Conservation (phyloP, 2,797 vertebrate species). For the Kryptolebias ocellatus region DNA sequence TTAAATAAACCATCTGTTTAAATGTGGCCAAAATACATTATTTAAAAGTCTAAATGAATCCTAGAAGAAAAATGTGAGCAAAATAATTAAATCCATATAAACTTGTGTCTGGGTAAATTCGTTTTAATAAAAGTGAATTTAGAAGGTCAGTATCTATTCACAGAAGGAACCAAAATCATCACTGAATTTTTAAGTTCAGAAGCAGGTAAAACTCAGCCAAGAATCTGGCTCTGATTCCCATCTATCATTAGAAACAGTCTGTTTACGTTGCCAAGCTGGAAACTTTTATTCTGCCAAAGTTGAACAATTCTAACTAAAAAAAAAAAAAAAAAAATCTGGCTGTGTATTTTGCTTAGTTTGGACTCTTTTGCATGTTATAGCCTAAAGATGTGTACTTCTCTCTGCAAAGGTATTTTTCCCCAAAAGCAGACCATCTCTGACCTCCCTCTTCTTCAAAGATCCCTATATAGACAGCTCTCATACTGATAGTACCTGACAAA, state of each 20-base stretch:
- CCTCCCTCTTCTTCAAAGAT: conserved; percentile 37
- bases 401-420: conserved; percentile 2
- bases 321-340: not conserved
- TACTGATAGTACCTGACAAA: conserved; percentile 78
- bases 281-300: conserved; percentile 43
- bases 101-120: not conserved
- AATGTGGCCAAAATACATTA: conserved; percentile 8
- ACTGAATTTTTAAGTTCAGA: conserved; percentile 7
- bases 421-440: conserved; percentile 23
- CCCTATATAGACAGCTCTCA: conserved; percentile 59
- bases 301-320: conserved; percentile 34
- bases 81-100: not conserved
- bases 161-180: not conserved
- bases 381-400: conserved; percentile 7
- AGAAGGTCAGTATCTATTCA: not conserved
- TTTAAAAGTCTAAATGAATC: not conserved
- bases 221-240: conserved; percentile 27
- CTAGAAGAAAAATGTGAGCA: not conserved
- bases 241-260: conserved; percentile 21
- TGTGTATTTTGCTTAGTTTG: not conserved
- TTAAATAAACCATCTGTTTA: conserved; percentile 22
- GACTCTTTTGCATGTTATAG: conserved; percentile 7
- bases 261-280: conserved; percentile 33
- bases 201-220: conserved; percentile 13
- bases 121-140: not conserved